These are phyloP conservation scores for Hartigia nigra DNA, from an alignment of 2,888 invertebrate genomes.

Conservation along the genomic window DNA sequence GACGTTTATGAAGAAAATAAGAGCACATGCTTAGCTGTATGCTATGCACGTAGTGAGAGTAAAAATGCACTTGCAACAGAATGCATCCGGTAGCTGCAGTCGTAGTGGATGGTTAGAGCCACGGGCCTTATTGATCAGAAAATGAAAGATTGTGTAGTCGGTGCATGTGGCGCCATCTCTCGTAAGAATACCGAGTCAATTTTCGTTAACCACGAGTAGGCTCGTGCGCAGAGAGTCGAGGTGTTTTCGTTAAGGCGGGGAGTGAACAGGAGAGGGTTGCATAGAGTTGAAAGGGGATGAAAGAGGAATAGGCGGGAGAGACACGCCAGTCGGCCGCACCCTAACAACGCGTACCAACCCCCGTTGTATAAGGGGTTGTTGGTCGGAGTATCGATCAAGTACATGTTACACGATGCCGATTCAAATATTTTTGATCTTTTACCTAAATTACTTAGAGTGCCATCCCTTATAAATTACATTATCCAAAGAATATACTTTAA, in stretches of 20 bases:
- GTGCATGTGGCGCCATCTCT: constrained; percentile 62
- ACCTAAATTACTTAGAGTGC: not conserved
- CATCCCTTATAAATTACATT: not conserved
- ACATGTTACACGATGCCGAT: constrained; percentile 16
- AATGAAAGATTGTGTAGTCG: constrained; percentile 15
- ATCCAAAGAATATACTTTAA: not conserved
- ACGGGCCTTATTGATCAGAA: constrained; percentile 34
- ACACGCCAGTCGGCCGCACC: constrained; percentile 50
- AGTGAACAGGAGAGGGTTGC: constrained; percentile 14
- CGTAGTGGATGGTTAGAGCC: not conserved
- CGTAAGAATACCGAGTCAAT: constrained; percentile 42
- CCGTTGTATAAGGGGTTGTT: constrained; percentile 24
- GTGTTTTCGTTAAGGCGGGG: constrained; percentile 23
- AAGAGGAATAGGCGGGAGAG: constrained; percentile 36
- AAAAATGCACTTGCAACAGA: not conserved
- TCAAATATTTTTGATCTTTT: not conserved
- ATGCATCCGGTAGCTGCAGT: not conserved
- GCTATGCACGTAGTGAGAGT: not conserved
- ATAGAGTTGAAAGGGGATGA: not conserved
- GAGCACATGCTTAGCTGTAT: not conserved
- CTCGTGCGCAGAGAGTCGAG: not conserved
- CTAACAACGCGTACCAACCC: constrained; percentile 44
- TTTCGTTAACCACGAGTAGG: constrained; percentile 34
- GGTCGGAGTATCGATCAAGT: constrained; percentile 18
- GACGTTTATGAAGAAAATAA: not conserved